Evolutionary conservation across 2,888 invertebrate species (phyloP).

Genomic region (Spilarctia lutea): DNA sequence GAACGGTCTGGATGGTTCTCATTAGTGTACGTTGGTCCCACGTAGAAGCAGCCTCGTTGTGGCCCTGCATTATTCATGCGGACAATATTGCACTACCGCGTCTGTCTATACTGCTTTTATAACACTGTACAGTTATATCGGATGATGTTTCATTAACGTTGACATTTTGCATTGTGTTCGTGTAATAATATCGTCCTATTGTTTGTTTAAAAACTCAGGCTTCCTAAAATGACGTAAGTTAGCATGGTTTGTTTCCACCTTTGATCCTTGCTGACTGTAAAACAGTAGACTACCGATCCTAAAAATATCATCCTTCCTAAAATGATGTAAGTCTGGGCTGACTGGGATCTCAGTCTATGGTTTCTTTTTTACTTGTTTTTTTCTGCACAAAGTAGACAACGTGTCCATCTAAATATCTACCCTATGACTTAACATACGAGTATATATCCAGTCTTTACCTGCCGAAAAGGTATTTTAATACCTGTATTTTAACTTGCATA

Average conservation of each 20-base stretch:
- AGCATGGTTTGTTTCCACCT: too few species aligned
- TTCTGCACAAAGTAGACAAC: too few species aligned
- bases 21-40: conserved; percentile 77
- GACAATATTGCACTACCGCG: conserved; percentile 80
- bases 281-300: too few species aligned
- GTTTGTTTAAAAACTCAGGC: conserved; percentile 50
- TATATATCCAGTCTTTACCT: not conserved
- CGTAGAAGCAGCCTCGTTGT: conserved; percentile 69
- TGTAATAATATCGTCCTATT: conserved; percentile 53
- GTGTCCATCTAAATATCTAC: too few species aligned
- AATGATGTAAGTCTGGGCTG: too few species aligned
- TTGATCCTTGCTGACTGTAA: too few species aligned
- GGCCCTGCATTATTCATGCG: conserved; percentile 84
- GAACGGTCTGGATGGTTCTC: conserved; percentile 76
- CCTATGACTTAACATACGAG: too few species aligned
- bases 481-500: not conserved
- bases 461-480: not conserved
- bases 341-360: too few species aligned
- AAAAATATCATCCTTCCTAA: too few species aligned
- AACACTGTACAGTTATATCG: conserved; percentile 53
- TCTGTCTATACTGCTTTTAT: conserved; percentile 65
- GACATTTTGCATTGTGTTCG: conserved; percentile 56
- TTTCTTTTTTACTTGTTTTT: too few species aligned
- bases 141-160: conserved; percentile 62
- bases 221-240: too few species aligned